Percentiles rank a stretch among this genome's conserved stretches.
Conservation (phyloP, 2,888 invertebrate species). For the Rambutsinella grinnellia region DNA sequence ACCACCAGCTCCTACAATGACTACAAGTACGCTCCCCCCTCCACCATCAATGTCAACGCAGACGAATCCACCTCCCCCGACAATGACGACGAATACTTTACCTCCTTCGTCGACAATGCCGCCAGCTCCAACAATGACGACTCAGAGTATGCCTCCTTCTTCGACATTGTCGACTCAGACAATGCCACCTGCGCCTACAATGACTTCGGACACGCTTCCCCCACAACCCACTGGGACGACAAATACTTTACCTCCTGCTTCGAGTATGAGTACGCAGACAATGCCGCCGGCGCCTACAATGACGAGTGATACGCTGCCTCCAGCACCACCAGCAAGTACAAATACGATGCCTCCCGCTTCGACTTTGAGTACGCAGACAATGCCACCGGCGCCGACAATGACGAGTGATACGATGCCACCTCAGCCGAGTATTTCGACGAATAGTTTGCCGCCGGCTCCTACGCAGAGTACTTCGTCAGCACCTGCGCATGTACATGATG, state of each 20-base stretch:
- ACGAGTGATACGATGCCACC: constrained; percentile 20
- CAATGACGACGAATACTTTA: constrained; percentile 18
- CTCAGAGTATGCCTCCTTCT: constrained; percentile 11
- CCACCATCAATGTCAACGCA: too few relatives aligned
- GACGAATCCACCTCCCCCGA: constrained; percentile 20
- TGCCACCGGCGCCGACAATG: constrained; percentile 17
- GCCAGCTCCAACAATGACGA: constrained; percentile 8
- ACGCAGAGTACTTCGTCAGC: neutral
- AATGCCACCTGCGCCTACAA: constrained; percentile 19
- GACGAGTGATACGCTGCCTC: constrained; percentile 12
- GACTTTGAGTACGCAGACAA: constrained; percentile 6
- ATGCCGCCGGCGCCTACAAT: constrained; percentile 19
- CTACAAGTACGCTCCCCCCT: constrained; percentile 3
- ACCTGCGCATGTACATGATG: too few relatives aligned
- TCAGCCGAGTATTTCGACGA: constrained; percentile 18
- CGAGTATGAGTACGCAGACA: constrained; percentile 1
- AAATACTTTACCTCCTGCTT: constrained; percentile 18
- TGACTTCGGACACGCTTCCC: constrained; percentile 10
- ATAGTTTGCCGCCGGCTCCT: constrained; percentile 16
- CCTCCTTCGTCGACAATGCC: constrained; percentile 14
- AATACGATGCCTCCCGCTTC: constrained; percentile 4
- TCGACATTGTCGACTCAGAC: constrained; percentile 2
- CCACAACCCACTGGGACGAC: constrained; percentile 27
- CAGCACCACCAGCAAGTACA: constrained; percentile 1
- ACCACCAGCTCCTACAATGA: constrained; percentile 3